Evolutionary conservation across 2,797 vertebrate genomes (phyloP).

Genomic region (Garrulus glandarius): DNA sequence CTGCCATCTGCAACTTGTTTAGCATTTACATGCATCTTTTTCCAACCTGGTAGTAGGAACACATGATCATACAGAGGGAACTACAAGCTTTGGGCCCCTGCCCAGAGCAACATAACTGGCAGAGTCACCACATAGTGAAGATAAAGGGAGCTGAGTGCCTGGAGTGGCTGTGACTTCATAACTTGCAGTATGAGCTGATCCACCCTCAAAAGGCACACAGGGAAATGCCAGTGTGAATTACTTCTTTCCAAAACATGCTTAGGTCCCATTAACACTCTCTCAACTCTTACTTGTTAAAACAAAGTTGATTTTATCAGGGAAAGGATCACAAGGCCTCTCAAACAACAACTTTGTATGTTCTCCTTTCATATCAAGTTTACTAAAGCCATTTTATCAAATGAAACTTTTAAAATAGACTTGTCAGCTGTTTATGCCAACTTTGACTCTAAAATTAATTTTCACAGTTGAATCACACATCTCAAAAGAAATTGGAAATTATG

Average conservation of each 20-base stretch:
- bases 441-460: conserved; percentile 11
- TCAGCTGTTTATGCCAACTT: background rate
- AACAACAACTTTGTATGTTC: background rate
- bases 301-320: background rate
- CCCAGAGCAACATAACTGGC: background rate
- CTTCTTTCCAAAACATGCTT: background rate
- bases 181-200: background rate
- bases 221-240: background rate
- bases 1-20: background rate
- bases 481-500: background rate
- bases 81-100: background rate
- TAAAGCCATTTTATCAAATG: background rate
- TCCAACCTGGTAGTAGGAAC: background rate
- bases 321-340: background rate
- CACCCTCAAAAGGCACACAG: background rate
- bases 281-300: background rate
- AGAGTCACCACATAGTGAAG: background rate
- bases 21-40: background rate
- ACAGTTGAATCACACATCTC: background rate
- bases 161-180: background rate
- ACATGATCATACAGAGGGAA: background rate
- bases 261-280: background rate
- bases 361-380: background rate
- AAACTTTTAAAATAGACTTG: background rate
- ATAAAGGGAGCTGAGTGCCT: background rate